These are phyloP conservation scores for Melanotaenia duboulayi DNA, from an alignment of 2,113 vertebrate genomes.

Conservation along the genomic window DNA sequence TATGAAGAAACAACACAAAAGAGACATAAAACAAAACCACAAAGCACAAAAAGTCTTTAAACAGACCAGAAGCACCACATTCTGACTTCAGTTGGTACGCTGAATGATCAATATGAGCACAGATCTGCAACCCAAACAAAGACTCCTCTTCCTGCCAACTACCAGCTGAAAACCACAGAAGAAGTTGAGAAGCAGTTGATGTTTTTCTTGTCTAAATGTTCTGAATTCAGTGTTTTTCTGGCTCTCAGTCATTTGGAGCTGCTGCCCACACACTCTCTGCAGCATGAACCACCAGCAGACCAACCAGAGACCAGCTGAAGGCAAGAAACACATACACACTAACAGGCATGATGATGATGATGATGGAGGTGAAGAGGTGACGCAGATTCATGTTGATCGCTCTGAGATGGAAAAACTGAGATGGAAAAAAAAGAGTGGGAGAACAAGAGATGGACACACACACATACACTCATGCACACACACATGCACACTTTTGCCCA, in stretches of 20 bases:
- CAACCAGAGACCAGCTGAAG: slow-evolving; percentile 6
- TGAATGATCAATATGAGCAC: too few relatives aligned
- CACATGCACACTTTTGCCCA: background rate
- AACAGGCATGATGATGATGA: slow-evolving; percentile 8
- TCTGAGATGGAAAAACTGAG: slow-evolving; percentile 32
- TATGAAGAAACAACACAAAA: too few relatives aligned
- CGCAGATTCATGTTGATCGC: slow-evolving; percentile 36
- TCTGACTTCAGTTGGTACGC: too few relatives aligned
- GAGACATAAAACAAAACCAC: too few relatives aligned
- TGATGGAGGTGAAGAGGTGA: slow-evolving; percentile 57
- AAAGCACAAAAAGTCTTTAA: too few relatives aligned
- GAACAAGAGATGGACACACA: slow-evolving; percentile 1
- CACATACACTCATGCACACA: background rate
- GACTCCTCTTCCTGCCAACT: too few relatives aligned
- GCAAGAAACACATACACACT: slow-evolving; percentile 22
- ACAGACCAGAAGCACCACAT: too few relatives aligned
- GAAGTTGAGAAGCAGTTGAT: background rate
- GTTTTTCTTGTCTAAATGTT: slow-evolving; percentile 18
- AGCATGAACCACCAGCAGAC: slow-evolving; percentile 12
- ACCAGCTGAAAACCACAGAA: background rate
- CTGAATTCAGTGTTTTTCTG: slow-evolving; percentile 12
- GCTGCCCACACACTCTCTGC: slow-evolving; percentile 47
- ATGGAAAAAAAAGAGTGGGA: slow-evolving; percentile 24
- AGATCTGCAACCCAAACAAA: too few relatives aligned
- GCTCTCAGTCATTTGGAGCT: slow-evolving; percentile 33